Evolutionary conservation across 2,888 invertebrate genomes (phyloP), one percentile per base, ranked within the genome.

Genomic region (Anoncus sp.): DNA sequence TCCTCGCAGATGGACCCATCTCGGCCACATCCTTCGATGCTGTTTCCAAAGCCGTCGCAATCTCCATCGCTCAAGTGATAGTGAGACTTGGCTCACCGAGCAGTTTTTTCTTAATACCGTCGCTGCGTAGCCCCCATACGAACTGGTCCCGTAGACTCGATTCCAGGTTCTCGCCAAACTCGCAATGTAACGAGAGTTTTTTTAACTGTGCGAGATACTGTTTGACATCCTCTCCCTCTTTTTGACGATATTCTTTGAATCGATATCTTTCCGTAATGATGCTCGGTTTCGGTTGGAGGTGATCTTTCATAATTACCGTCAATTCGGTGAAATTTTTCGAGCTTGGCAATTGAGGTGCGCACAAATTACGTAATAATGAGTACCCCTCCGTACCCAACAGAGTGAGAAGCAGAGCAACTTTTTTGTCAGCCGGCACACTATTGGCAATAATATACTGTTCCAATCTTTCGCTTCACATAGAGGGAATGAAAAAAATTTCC

Each of bases 261-360:
- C 78, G 80, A 14, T 77, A 81, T 0, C 80, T 38, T 24, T 82
- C 81, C 3, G 76, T 63, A 20, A 83, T 81, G 1, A 77, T 59
- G 62, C 60, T 79, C 0, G 81, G 79, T 51, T 51, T 74, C 1
- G 79, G 82, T 40, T 84, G 66, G 0, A 81, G 51, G 53, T 84
- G 77, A 12, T 81, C 60, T 3, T 55, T 74, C 70, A 84, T 78
- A 1, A 81, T 51, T 9, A 59, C 24, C 2, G 9, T 62, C 7
- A 83, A 20, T 18, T 80, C 69, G 0, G n/a, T 16, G 4, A 72
- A 66, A n/a, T 69, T 60, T 38, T 75, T 77, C 0, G 10, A n/a
- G 4, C 35, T 10, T 7, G 79, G 81, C 22, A 75, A 1, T 0
- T 12, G 22, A 10, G 83, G 81, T 7, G 77, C 49, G 49, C 79